phyloP scores from a whole-genome alignment of 1,140 invertebrate genomes.

The Trypoxylus dichotomus region DNA sequence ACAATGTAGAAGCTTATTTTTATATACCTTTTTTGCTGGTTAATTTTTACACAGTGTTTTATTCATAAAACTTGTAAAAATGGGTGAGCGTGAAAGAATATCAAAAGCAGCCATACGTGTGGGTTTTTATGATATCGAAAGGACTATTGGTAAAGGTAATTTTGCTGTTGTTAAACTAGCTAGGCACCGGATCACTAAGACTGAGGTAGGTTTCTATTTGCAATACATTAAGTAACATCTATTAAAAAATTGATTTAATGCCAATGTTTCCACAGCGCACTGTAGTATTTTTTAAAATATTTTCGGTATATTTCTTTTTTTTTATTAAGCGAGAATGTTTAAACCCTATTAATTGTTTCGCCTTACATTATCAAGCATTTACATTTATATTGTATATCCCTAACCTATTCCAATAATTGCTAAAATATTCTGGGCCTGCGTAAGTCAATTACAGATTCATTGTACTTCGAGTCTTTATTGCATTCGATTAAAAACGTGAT shows the following conservation, averaged over 20 bases:
- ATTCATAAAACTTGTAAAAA: constrained; percentile 36
- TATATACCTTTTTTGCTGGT: neutral
- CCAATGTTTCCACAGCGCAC: too few relatives aligned
- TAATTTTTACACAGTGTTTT: neutral
- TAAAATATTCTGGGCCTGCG: neutral
- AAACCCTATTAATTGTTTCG: too few relatives aligned
- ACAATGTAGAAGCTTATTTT: neutral
- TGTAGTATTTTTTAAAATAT: too few relatives aligned
- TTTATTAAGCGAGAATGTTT: too few relatives aligned
- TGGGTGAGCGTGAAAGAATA: constrained; percentile 62
- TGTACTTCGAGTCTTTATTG: neutral
- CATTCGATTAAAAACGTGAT: too few relatives aligned
- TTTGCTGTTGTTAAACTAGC: constrained; percentile 98
- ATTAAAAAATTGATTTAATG: too few relatives aligned
- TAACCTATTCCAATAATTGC: constrained; percentile 12
- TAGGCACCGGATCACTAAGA: constrained; percentile 96
- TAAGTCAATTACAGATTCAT: neutral
- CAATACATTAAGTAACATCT: too few relatives aligned
- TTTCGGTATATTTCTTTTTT: too few relatives aligned
- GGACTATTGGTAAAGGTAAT: constrained; percentile 97
- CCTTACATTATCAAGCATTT: neutral
- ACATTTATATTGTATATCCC: neutral
- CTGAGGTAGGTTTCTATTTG: constrained; percentile 74
- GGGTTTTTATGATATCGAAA: constrained; percentile 95
- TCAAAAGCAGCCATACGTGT: constrained; percentile 83